phyloP scores from a whole-genome alignment of 2,888 invertebrate genomes.

The Melipona bicolor region DNA sequence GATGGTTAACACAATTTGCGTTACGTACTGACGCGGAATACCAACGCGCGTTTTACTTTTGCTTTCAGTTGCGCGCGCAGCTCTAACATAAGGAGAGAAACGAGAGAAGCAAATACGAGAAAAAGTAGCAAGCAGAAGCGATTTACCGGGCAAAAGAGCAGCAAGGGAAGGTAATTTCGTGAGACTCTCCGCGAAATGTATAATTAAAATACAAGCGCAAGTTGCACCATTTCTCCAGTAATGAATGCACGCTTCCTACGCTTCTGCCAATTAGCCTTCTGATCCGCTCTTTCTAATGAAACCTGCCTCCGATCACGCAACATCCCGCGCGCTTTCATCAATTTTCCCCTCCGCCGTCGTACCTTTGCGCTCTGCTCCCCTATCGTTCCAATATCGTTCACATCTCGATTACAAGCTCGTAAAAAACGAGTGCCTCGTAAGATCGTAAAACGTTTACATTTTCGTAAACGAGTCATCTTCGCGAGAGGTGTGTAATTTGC shows the following conservation, averaged over 20 bases:
- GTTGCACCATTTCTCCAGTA: constrained; percentile 67
- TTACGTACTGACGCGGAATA: no score
- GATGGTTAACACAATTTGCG: no score
- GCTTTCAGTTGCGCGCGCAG: no score
- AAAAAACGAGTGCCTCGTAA: background rate
- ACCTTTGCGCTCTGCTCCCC: background rate
- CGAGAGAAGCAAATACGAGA: background rate
- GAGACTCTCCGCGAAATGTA: constrained; percentile 40
- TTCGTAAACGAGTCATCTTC: no score
- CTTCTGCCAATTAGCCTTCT: constrained; percentile 45
- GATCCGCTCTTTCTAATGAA: constrained; percentile 45
- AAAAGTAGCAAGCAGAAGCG: background rate
- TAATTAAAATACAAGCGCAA: constrained; percentile 65
- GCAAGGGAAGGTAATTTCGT: constrained; percentile 3
- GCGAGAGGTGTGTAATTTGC: no score
- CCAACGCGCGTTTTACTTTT: no score
- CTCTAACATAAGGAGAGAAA: background rate
- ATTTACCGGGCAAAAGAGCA: background rate
- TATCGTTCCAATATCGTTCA: background rate
- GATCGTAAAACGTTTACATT: no score
- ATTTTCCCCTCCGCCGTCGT: constrained; percentile 15
- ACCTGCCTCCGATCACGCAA: constrained; percentile 37
- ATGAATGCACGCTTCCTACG: constrained; percentile 55
- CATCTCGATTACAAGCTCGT: background rate
- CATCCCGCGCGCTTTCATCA: constrained; percentile 30